These are phyloP conservation scores for Bos indicus DNA, from an alignment of 2,113 vertebrate genomes.

Conservation along the genomic window DNA sequence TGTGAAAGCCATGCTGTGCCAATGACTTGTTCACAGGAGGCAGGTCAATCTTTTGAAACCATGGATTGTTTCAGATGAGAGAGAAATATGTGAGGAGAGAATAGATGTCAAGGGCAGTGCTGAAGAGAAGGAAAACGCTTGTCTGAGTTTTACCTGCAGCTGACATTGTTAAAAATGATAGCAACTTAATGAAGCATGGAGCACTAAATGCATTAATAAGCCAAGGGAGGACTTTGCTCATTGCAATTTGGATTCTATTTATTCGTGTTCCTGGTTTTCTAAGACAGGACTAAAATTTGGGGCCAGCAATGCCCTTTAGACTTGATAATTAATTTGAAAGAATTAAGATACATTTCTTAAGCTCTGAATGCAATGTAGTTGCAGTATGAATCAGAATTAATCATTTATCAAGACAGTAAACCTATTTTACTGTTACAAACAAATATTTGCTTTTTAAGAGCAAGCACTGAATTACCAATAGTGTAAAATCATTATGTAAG, in stretches of 20 bases:
- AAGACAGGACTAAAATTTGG: slow-evolving; percentile 33
- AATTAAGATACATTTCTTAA: slow-evolving; percentile 30
- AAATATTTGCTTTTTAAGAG: slow-evolving; percentile 30
- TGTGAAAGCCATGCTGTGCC: slow-evolving; percentile 36
- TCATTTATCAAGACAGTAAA: slow-evolving; percentile 43
- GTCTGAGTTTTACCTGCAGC: slow-evolving; percentile 19
- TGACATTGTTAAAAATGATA: slow-evolving; percentile 45
- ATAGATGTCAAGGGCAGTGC: slow-evolving; percentile 48
- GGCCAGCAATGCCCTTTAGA: not conserved
- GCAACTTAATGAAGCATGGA: slow-evolving; percentile 14
- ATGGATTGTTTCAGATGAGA: slow-evolving; percentile 50
- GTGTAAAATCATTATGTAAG: slow-evolving; percentile 3
- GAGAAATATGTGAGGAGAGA: slow-evolving; percentile 35
- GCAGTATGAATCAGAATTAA: not conserved
- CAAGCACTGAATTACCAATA: not conserved
- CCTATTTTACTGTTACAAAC: not conserved
- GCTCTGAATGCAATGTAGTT: not conserved
- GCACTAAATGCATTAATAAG: not conserved
- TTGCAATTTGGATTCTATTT: slow-evolving; percentile 13
- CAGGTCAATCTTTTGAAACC: slow-evolving; percentile 57
- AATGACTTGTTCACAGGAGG: slow-evolving; percentile 40
- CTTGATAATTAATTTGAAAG: slow-evolving; percentile 36
- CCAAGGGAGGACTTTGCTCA: not conserved
- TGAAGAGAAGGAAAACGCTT: slow-evolving; percentile 44
- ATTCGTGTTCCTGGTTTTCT: not conserved